These are phyloP conservation scores for Scomber japonicus DNA, from an alignment of 2,113 vertebrate genomes.

Conservation along the genomic window DNA sequence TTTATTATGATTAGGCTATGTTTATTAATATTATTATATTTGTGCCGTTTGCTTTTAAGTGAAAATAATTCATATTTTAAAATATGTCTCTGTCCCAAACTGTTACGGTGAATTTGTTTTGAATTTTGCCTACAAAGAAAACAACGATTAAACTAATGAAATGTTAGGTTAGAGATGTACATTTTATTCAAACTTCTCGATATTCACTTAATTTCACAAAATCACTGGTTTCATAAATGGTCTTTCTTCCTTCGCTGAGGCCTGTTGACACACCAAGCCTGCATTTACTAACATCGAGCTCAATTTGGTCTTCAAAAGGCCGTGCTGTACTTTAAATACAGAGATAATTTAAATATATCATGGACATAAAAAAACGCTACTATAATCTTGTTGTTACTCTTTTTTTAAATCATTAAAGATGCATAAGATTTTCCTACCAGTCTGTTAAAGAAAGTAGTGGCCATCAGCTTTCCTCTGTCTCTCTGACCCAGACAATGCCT, in stretches of 20 bases:
- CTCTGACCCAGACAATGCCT: slow-evolving; percentile 90
- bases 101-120: neutral
- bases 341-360: no score
- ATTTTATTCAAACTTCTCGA: neutral
- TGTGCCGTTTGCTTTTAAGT: neutral
- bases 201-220: neutral
- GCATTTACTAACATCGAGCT: neutral
- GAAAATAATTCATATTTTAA: neutral
- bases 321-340: no score
- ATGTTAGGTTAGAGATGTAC: neutral
- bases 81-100: neutral
- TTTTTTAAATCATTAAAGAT: neutral
- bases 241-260: neutral
- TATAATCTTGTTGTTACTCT: neutral
- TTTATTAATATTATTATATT: slow-evolving; percentile 2
- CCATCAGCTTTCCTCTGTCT: slow-evolving; percentile 12
- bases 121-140: neutral
- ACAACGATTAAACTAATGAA: neutral
- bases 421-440: neutral
- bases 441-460: neutral
- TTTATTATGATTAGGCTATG: neutral
- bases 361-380: neutral
- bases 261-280: slow-evolving; percentile 3
- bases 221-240: neutral
- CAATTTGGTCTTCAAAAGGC: neutral